Evolutionary conservation across 1,140 invertebrate species (phyloP), one percentile per base, ranked within the genome.

Genomic region (Euura saliciscinereae): DNA sequence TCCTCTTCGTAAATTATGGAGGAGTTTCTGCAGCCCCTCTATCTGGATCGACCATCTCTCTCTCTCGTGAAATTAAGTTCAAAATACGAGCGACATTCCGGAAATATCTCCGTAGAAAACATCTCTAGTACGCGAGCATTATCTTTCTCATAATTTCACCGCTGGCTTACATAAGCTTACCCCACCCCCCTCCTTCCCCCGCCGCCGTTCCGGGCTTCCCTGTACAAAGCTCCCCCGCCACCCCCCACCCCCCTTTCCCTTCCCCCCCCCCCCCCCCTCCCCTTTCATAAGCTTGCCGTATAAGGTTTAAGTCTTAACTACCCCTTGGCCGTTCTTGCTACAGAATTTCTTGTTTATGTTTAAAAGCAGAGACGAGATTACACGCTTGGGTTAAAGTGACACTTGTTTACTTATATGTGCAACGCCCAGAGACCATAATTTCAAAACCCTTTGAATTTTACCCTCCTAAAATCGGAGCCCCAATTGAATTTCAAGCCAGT

Each of bases 131-230:
- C 51, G 51, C 51, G 51, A 59, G 51, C 51, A 59, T 59, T 59
- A 59, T 59, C 51, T 59, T n/a, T 59, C 51, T 59, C 51, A 59
- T 59, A 59, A 59, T 59, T 59, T 59, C 51, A 59, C 51, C 51
- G 51, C 8, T 59, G 51, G 51, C 51, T 59, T 59, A 59, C 51
- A 59, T 59, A 59, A 59, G 51, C 51, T 59, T 59, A 59, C 51
- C 3, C 51, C 51, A 10, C 51, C n/a, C 51, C 51, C 51, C n/a
- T 59, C 51, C 51, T 59, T 59, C 13, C 51, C 51, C 13, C 3
- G 0, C 28, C 28, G 28, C 28, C 28, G 28, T 28, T 28, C 28
- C 28, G 28, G 28, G 28, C 28, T 28, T 28, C 28, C 1, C 0
- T 28, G 28, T 28, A 28, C 28, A 28, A 28, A 28, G 28, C 28